These are phyloP conservation scores for Brachionus plicatilis DNA, from an alignment of 1,140 invertebrate genomes.

Conservation along the genomic window DNA sequence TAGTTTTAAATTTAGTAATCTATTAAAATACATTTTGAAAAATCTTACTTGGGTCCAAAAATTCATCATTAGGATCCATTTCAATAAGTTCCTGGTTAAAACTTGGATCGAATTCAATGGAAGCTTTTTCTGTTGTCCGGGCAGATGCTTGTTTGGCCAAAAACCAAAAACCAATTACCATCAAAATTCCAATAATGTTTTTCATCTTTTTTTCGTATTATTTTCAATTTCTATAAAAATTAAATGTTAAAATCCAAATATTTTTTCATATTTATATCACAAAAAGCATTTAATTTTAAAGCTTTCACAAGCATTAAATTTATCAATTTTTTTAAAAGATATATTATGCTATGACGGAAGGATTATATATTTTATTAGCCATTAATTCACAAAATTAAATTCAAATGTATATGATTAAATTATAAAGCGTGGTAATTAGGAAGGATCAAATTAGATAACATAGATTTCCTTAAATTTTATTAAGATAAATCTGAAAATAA, in stretches of 20 bases:
- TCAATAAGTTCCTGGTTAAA: neutral
- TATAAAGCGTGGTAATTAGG: neutral
- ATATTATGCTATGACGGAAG: neutral
- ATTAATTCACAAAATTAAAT: neutral
- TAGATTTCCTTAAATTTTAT: neutral
- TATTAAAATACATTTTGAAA: neutral
- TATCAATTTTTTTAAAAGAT: neutral
- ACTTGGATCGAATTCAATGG: slow-evolving; percentile 4
- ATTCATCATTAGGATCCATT: neutral
- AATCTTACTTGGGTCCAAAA: neutral
- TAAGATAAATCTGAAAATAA: neutral
- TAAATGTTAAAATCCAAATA: neutral
- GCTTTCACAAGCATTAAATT: neutral
- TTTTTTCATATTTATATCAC: neutral
- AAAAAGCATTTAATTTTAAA: neutral
- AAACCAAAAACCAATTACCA: neutral
- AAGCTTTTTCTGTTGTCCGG: neutral
- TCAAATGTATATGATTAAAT: neutral
- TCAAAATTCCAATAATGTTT: neutral
- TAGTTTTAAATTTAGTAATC: neutral
- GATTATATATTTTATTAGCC: neutral
- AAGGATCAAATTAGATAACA: neutral
- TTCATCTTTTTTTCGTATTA: neutral
- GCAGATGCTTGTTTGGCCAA: neutral
- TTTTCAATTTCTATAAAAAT: neutral